phyloP scores from a whole-genome alignment of 2,113 vertebrate genomes.

The Misgurnus mizolepis region DNA sequence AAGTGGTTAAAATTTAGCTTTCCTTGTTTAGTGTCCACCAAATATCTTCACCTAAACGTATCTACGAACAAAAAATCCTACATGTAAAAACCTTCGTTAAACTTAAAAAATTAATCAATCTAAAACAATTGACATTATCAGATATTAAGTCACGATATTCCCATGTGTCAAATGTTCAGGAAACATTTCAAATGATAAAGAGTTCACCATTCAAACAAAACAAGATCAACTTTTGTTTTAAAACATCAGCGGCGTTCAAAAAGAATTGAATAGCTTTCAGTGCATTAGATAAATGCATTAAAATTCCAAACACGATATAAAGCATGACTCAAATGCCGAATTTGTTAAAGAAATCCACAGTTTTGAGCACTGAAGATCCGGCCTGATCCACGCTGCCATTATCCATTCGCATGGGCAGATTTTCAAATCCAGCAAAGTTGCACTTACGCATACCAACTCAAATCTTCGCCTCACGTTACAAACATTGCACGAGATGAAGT shows the following conservation, averaged over 20 bases:
- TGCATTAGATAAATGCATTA: neutral
- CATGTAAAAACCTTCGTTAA: neutral
- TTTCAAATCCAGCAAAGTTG: constrained; percentile 1
- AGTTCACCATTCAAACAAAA: neutral
- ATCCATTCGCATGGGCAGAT: constrained; percentile 23
- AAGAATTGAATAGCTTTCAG: neutral
- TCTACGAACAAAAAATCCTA: neutral
- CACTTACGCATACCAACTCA: neutral
- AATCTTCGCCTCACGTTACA: neutral
- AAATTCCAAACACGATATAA: neutral
- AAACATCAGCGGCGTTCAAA: neutral
- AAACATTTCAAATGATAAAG: neutral
- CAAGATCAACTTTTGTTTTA: neutral
- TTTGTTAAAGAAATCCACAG: neutral
- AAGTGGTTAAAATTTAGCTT: neutral
- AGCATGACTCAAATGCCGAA: neutral
- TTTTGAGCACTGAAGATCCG: constrained; percentile 6
- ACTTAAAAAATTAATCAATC: neutral
- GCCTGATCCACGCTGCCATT: constrained; percentile 41
- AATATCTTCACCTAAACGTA: neutral
- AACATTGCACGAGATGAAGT: neutral
- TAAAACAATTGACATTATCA: no score
- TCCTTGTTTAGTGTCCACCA: neutral
- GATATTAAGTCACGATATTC: no score
- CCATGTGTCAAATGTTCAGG: neutral